Conservation (phyloP, 2,797 vertebrate species). For the Spinus pinus region DNA sequence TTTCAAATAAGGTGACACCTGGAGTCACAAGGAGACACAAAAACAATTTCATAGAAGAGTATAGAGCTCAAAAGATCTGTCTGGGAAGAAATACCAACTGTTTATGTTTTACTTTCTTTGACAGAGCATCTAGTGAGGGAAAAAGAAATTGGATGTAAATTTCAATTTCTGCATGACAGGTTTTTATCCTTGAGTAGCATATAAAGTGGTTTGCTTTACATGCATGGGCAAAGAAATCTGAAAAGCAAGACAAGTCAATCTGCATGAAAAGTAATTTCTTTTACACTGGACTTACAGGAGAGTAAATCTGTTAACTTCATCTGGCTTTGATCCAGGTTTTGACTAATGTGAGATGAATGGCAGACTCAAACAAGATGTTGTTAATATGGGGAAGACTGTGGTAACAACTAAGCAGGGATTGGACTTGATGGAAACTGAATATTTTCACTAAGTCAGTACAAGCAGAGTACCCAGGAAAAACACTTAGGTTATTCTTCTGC, state of each 20-base stretch:
- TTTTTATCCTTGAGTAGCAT: background rate
- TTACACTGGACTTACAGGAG: background rate
- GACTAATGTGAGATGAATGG: background rate
- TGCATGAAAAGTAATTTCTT: background rate
- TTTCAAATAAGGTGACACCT: background rate
- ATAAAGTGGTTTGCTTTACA: background rate
- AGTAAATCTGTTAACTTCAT: background rate
- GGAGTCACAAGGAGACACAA: background rate
- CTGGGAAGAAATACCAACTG: background rate
- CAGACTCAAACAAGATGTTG: background rate
- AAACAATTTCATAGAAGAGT: background rate
- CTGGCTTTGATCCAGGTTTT: background rate
- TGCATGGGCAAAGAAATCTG: background rate
- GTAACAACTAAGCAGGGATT: background rate
- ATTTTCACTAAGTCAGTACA: background rate
- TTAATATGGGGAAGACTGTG: background rate
- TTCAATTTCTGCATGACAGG: background rate
- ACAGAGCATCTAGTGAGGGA: background rate
- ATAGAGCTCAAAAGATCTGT: background rate
- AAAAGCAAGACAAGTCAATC: background rate
- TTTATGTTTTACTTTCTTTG: background rate
- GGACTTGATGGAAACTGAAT: background rate
- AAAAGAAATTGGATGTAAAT: slow-evolving; percentile 5
- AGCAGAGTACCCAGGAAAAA: background rate
- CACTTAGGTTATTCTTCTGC: background rate